Base-by-base conservation (phyloP, 2,113 vertebrate genomes). In the Vulpes vulpes region DNA sequence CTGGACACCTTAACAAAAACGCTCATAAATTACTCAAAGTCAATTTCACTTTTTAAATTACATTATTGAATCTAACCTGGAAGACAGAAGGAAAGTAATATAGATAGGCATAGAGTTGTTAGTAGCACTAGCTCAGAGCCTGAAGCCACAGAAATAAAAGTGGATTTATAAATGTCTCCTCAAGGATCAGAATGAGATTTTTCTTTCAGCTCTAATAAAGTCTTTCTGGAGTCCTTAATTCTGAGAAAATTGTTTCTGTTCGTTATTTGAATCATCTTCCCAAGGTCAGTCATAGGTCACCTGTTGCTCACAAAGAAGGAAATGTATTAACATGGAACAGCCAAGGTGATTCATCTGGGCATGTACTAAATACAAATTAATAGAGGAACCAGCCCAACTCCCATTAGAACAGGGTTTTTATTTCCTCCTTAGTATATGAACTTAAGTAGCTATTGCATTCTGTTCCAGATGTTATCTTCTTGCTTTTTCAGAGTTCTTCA, bases 401-500 rank as follows among this genome's bases (percentile, higher is more conserved):
- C 8, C 20, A 22, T 9, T 65, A 53, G 76, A 90, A 80, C 25
- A 57, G 69, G 10, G 5, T 11, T 91, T 96, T 82, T 11, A 60
- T 35, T 84, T 95, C 25, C 69, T 89, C 3, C 2, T 94, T 27
- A 60, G 16, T 38, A 19, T 19, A 22, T 30, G 65, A 62, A 91
- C 20, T 78, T 67, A 43, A 12, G 27, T 60, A 83, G 16, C 51
- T 92, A 60, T 49, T 53, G 9, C 82, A 71, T 49, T 71, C 25
- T 87, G 4, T 67, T 79, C 19, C 30, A 53, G 11, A 91, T 82
- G 1, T 53, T 78, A 69, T 30, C 30, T 86, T 92, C 64, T 60
- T 96, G 73, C 14, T 92, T 90, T 94, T 94, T 90, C 67, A 74
- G 85, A 74, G 27, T 55, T 57, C 14, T 67, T 59, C 93, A 67